Evolutionary conservation across 1,140 invertebrate species (phyloP), one percentile per base, ranked within the genome.

Genomic region (Habropoda laboriosa): DNA sequence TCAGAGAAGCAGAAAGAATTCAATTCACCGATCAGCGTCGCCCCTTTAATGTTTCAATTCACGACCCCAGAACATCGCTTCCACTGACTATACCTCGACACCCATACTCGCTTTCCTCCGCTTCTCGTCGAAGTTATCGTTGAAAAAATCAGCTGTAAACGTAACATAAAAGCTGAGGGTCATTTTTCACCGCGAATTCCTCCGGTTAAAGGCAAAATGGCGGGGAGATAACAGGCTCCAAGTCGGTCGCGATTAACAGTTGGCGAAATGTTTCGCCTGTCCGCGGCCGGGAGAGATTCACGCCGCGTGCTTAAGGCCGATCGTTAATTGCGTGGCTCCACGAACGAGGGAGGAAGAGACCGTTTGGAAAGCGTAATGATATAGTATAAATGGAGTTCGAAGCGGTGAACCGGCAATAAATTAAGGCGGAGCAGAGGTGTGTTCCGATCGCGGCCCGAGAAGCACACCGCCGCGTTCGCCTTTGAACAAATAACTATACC

Each of bases 401-500:
- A 71, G 55, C 75, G 75, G 53, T 68, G 75, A 55, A 30, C 5
- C 75, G 67, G 75, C 75, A 60, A 78, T 71, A 78, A 78, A 78
- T 78, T 78, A 78, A 71, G 75, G 75, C 75, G 75, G 75, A 71
- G 67, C 55, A 8, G 67, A 78, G 75, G 55, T 71, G 75, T 60
- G 66, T 42, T 60, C 35, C 12, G n/a, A n/a, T 6, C 51, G 51
- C 45, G 49, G n/a, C 24, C 53, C 66, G 67, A 71, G 66, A 40
- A 66, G 60, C 71, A 78, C 75, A 30, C 49, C 45, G 38, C 27
- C 63, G 32, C 38, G 55, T 42, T 71, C 55, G 75, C 42, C 75
- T 78, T 71, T 78, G 75, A 71, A 78, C 75, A 78, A 78, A 78
- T 71, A 78, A 71, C 75, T 60, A 40, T 78, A 68, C 75, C 75